Evolutionary conservation across 2,888 invertebrate genomes (phyloP).

Genomic region (Oasisia sp.): DNA sequence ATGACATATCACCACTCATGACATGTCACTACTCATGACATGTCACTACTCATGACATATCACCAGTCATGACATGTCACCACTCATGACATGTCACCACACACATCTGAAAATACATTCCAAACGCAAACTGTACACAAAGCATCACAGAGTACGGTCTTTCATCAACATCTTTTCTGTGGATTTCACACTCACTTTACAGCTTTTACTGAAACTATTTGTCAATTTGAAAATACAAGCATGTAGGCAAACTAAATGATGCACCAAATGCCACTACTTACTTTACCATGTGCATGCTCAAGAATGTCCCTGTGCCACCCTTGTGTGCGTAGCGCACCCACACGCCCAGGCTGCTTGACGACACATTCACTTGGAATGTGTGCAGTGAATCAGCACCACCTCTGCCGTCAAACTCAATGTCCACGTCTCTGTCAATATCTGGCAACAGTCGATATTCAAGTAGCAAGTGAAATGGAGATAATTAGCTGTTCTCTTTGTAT

Average conservation of each 20-base stretch:
- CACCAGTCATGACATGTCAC: no score
- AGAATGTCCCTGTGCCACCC: background rate
- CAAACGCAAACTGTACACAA: no score
- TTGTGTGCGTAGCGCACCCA: slow-evolving; percentile 17
- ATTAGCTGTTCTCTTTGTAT: background rate
- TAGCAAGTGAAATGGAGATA: background rate
- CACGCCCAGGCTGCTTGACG: background rate
- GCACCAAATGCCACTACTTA: slow-evolving; percentile 18
- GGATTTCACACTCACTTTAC: no score
- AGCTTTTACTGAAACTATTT: no score
- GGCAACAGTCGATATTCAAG: background rate
- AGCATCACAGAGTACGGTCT: no score
- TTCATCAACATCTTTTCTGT: no score
- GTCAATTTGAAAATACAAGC: no score
- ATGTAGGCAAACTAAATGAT: background rate
- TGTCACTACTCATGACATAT: no score
- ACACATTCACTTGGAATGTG: background rate
- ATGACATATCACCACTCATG: no score
- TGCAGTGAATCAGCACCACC: slow-evolving; percentile 8
- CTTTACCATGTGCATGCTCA: slow-evolving; percentile 20
- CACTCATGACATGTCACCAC: no score
- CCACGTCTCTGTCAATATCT: slow-evolving; percentile 1
- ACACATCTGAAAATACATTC: no score
- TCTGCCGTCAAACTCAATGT: slow-evolving; percentile 21
- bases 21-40: no score